These are phyloP conservation scores for Plebejus argus DNA, from an alignment of 2,888 invertebrate species.

Conservation along the genomic window DNA sequence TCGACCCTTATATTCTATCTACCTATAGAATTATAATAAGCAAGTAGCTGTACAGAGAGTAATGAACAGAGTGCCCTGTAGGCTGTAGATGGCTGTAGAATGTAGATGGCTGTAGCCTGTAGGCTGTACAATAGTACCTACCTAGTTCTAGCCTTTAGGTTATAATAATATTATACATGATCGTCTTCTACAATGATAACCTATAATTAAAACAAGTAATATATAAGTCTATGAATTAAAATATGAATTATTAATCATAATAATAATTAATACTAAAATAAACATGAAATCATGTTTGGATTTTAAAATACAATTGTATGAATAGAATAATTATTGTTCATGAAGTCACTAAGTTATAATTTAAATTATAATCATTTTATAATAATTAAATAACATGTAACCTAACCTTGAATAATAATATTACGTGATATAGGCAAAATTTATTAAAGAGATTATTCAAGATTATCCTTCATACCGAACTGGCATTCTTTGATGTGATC, in stretches of 20 bases:
- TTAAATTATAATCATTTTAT: neutral
- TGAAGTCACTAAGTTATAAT: neutral
- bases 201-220: too few relatives aligned
- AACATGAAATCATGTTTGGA: slow-evolving; percentile 16
- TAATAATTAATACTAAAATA: neutral
- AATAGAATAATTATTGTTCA: neutral
- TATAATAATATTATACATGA: too few relatives aligned
- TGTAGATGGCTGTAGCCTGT: too few relatives aligned
- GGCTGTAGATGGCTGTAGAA: too few relatives aligned
- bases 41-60: too few relatives aligned
- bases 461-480: slow-evolving; percentile 60
- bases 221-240: too few relatives aligned
- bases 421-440: neutral
- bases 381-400: neutral
- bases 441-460: slow-evolving; percentile 42
- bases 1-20: too few relatives aligned
- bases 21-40: too few relatives aligned
- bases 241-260: neutral
- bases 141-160: too few relatives aligned
- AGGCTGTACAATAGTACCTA: too few relatives aligned
- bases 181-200: too few relatives aligned
- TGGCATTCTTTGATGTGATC: slow-evolving; percentile 69
- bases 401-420: neutral
- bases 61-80: too few relatives aligned
- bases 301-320: neutral